Conservation (phyloP, 1,140 invertebrate species). For the Magallana ariakensis region DNA sequence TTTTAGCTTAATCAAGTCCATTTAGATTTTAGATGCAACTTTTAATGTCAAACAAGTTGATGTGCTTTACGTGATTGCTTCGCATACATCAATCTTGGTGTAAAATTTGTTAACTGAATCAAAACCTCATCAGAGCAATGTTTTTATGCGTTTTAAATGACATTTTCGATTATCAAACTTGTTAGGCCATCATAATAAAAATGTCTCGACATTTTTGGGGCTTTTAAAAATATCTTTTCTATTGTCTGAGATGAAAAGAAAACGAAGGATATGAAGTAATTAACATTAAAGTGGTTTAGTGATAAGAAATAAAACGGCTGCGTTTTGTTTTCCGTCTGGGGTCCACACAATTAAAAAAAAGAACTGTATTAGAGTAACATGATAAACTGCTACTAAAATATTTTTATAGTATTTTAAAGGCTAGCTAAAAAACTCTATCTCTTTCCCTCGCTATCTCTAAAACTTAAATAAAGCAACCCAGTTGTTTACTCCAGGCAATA, state of each 20-base stretch:
- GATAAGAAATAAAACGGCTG: neutral
- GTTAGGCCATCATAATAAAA: slow-evolving; percentile 9
- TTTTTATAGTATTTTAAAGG: too few relatives aligned
- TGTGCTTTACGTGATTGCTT: too few relatives aligned
- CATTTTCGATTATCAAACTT: slow-evolving; percentile 1
- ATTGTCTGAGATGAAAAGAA: neutral
- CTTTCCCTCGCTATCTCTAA: too few relatives aligned
- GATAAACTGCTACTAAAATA: too few relatives aligned
- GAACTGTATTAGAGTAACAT: neutral
- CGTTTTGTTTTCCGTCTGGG: too few relatives aligned
- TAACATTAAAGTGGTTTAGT: neutral
- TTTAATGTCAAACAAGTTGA: neutral
- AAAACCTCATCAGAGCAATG: neutral
- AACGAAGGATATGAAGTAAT: neutral
- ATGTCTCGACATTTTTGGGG: neutral
- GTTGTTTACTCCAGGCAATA: too few relatives aligned
- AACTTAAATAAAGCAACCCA: too few relatives aligned
- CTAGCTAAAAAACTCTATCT: too few relatives aligned
- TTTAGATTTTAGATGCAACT: neutral
- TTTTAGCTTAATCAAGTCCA: neutral
- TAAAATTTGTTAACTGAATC: neutral
- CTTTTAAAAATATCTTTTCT: neutral
- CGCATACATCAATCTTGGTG: too few relatives aligned
- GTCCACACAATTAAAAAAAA: neutral
- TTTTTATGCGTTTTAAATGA: slow-evolving; percentile 19